Base-by-base conservation (phyloP, 2,888 invertebrate species). In the Nomada lathburiana region DNA sequence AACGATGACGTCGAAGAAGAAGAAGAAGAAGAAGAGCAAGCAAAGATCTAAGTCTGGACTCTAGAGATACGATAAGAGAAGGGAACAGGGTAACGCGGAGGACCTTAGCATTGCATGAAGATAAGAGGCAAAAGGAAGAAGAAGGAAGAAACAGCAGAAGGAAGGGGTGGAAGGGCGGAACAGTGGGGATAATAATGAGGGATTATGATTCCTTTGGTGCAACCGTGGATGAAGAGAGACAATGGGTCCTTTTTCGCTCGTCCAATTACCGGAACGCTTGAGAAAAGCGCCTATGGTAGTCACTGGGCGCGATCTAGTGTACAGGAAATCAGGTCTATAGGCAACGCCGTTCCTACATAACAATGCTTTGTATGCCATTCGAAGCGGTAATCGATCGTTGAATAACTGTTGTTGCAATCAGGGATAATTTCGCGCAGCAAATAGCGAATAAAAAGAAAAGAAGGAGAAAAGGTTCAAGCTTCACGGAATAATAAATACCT, bases 251-350 rank as follows among this genome's bases (percentile, higher is more conserved):
- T 88, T 85, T 85, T 86, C 85, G 80, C 76, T 83, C 80, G 85
- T 81, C 88, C 88, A 88, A 88, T 87, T 87, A 87, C 76, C 77
- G 82, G 76, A 76, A 84, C 75, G 82, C 69, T 73, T 75, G 74
- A 74, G 82, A 79, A 76, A 78, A 82, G 55, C 76, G 80, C 18
- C 81, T 79, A 74, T 80, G 62, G 86, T 76, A 84, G 86, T 75
- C 85, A 72, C 55, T 69, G 76, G 85, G 88, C 82, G 88, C 84
- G 78, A 87, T 79, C 78, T 67, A 73, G 79, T 67, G 78, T 79
- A 77, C 84, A 83, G 84, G 82, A 82, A 82, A 81, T 73, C 74
- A 76, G 76, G 78, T 69, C 84, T 68, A 81, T 71, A 44, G 81
- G 69, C 77, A 75, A 80, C 50, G 74, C 69, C 69, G 76, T 73